phyloP scores from a whole-genome alignment of 2,797 vertebrate genomes.

The Xiphorhynchus erythropygius region DNA sequence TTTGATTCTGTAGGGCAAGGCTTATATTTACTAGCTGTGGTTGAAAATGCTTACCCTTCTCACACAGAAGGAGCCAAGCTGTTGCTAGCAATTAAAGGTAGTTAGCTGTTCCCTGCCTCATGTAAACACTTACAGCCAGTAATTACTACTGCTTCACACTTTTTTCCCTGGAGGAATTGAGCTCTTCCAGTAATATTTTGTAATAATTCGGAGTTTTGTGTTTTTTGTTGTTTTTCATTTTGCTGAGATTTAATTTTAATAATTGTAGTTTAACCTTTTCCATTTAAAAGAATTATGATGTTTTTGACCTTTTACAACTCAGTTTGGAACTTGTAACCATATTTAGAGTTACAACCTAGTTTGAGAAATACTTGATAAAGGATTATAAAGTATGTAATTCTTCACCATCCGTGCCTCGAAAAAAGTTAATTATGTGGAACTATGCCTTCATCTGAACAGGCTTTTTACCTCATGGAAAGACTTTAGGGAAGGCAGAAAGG shows the following conservation, averaged over 20 bases:
- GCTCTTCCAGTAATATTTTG: neutral
- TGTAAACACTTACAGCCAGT: neutral
- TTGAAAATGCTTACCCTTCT: conserved; percentile 26
- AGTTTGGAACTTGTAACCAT: neutral
- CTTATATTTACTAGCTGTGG: neutral
- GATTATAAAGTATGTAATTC: neutral
- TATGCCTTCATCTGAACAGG: neutral
- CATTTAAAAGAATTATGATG: neutral
- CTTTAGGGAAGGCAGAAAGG: neutral
- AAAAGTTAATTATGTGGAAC: neutral
- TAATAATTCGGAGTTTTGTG: neutral
- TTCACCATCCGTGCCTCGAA: neutral
- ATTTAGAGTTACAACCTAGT: neutral
- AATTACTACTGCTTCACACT: neutral
- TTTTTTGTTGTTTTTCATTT: neutral
- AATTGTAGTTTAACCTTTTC: neutral
- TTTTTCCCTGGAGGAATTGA: neutral
- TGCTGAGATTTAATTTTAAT: neutral
- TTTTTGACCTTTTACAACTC: neutral
- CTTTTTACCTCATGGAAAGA: neutral
- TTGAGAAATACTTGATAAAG: neutral
- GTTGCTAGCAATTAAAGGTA: conserved; percentile 12
- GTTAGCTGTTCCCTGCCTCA: neutral
- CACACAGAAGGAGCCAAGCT: neutral
- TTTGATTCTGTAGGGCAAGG: neutral